phyloP scores from a whole-genome alignment of 2,888 invertebrate species.

The Morinoia aosen region DNA sequence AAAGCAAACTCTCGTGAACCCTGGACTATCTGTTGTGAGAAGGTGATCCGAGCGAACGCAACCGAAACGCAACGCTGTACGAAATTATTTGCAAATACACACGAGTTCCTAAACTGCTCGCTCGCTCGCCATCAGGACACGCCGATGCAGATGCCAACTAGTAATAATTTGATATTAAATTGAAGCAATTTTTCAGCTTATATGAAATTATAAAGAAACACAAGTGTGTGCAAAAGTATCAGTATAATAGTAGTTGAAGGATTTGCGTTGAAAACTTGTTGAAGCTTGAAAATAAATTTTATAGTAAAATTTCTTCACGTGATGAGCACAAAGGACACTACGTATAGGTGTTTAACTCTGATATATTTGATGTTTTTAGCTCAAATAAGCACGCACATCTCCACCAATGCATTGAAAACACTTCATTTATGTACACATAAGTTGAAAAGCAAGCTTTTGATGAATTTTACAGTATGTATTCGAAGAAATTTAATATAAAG shows the following conservation, averaged over 20 bases:
- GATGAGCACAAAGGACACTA: slow-evolving; percentile 10
- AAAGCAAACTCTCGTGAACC: slow-evolving; percentile 15
- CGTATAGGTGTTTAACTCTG: slow-evolving; percentile 46
- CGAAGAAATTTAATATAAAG: not conserved
- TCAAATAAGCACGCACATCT: not conserved
- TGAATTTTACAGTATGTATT: not conserved
- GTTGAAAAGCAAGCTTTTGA: not conserved
- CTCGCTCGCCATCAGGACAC: slow-evolving; percentile 54
- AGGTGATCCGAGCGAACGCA: slow-evolving; percentile 45
- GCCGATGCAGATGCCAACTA: slow-evolving; percentile 18
- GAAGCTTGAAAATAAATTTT: not conserved
- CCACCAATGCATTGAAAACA: not conserved
- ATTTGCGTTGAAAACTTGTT: not conserved
- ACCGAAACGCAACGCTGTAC: slow-evolving; percentile 42
- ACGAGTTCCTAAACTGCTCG: slow-evolving; percentile 38
- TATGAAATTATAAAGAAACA: not conserved
- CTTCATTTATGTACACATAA: not conserved
- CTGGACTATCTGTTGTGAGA: slow-evolving; percentile 45
- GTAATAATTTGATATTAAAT: not conserved
- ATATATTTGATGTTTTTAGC: not conserved
- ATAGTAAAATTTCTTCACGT: not conserved
- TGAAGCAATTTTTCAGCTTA: not conserved
- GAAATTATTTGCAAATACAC: slow-evolving; percentile 53
- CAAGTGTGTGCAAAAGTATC: not conserved
- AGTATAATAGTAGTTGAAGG: not conserved